phyloP scores from a whole-genome alignment of 2,888 invertebrate species.

The Notodonta dromedarius region DNA sequence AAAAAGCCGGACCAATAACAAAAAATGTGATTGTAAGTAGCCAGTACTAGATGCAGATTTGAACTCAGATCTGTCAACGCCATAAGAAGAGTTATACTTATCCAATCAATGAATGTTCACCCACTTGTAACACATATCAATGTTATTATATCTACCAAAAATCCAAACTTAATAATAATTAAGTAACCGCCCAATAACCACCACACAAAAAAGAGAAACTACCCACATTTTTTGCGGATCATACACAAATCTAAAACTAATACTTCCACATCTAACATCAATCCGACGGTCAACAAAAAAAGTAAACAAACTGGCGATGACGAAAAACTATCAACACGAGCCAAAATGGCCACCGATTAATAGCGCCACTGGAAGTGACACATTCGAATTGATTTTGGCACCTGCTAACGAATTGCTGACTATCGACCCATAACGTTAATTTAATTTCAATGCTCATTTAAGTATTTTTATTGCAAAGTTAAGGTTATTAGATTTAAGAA shows the following conservation, averaged over 20 bases:
- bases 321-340: slow-evolving; percentile 61
- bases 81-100: too few species aligned
- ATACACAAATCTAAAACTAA: slow-evolving; percentile 46
- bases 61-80: too few species aligned
- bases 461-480: background rate
- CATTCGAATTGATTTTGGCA: slow-evolving; percentile 7
- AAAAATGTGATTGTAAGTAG: too few species aligned
- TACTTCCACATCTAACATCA: slow-evolving; percentile 54
- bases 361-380: slow-evolving; percentile 49
- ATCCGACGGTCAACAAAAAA: slow-evolving; percentile 65
- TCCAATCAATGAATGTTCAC: too few species aligned
- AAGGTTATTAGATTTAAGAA: background rate
- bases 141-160: background rate
- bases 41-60: too few species aligned
- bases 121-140: too few species aligned
- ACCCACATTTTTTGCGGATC: slow-evolving; percentile 35
- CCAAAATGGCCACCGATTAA: slow-evolving; percentile 44
- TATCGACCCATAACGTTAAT: slow-evolving; percentile 8
- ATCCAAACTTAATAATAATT: slow-evolving; percentile 7
- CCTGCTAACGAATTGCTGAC: slow-evolving; percentile 4
- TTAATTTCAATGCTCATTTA: slow-evolving; percentile 1
- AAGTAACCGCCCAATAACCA: slow-evolving; percentile 8
- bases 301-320: slow-evolving; percentile 63
- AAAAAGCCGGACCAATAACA: too few species aligned
- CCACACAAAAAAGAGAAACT: background rate